A percentile compares a stretch with the other conserved stretches of the same genome.
These are phyloP conservation scores for Drosophila arawakana DNA, from an alignment of 1,140 invertebrate species.

Conservation along the genomic window DNA sequence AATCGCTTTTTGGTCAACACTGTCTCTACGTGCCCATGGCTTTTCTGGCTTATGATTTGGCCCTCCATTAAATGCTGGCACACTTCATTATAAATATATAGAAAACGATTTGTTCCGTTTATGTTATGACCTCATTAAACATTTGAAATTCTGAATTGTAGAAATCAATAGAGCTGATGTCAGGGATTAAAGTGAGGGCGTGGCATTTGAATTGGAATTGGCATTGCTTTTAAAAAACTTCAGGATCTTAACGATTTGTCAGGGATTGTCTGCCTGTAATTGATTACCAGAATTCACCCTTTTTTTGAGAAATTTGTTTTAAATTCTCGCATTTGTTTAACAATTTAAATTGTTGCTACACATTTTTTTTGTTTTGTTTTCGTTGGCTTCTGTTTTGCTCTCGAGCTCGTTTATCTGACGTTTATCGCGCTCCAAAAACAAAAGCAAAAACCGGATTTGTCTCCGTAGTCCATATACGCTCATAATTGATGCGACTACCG, in stretches of 20 bases:
- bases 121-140: slow-evolving; percentile 32
- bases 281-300: background rate
- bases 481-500: slow-evolving; percentile 72
- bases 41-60: background rate
- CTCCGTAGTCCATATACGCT: slow-evolving; percentile 74
- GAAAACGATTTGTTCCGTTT: slow-evolving; percentile 26
- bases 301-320: slow-evolving; percentile 4
- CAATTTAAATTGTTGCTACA: no score
- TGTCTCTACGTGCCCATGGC: slow-evolving; percentile 22
- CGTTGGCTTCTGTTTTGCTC: slow-evolving; percentile 64
- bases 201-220: no score
- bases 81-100: slow-evolving; percentile 47
- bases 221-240: no score
- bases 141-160: slow-evolving; percentile 6
- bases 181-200: background rate
- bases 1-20: no score
- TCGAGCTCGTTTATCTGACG: slow-evolving; percentile 76
- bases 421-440: slow-evolving; percentile 71
- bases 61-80: slow-evolving; percentile 22
- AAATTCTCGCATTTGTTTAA: background rate
- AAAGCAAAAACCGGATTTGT: slow-evolving; percentile 77
- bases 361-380: slow-evolving; percentile 15
- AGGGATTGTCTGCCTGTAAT: no score
- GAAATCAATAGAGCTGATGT: background rate
- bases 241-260: no score